Conservation (phyloP, 2,113 vertebrate species). For the Nesoenas mayeri region DNA sequence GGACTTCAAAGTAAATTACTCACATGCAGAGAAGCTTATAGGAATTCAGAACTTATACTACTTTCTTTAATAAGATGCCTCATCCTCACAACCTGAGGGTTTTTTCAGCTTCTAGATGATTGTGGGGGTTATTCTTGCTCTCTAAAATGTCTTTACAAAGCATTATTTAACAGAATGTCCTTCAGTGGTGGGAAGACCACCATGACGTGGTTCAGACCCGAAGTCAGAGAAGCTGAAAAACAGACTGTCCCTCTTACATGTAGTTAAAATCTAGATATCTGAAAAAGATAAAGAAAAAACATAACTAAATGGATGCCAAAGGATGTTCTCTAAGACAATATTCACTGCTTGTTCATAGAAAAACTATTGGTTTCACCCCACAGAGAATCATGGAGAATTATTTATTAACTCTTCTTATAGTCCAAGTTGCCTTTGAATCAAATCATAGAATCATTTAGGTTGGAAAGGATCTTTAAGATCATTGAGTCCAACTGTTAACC, state of each 20-base stretch:
- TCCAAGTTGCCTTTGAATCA: not conserved
- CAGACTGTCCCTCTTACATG: accelerated
- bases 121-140: not conserved
- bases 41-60: not conserved
- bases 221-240: not conserved
- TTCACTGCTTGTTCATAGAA: not conserved
- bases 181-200: not conserved
- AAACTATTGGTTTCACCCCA: not conserved
- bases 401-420: not conserved
- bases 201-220: not conserved
- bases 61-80: not conserved
- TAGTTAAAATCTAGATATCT: not conserved
- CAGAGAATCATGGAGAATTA: not conserved
- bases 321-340: not conserved
- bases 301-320: not conserved
- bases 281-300: not conserved
- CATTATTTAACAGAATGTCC: not conserved
- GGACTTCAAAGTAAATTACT: constrained; percentile 23
- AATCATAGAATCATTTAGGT: no score
- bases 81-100: not conserved
- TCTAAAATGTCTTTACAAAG: not conserved
- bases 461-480: no score
- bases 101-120: not conserved
- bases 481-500: no score
- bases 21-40: not conserved